Conservation (phyloP, 2,797 vertebrate genomes). For the Ctenochaetus hawaiiensis region DNA sequence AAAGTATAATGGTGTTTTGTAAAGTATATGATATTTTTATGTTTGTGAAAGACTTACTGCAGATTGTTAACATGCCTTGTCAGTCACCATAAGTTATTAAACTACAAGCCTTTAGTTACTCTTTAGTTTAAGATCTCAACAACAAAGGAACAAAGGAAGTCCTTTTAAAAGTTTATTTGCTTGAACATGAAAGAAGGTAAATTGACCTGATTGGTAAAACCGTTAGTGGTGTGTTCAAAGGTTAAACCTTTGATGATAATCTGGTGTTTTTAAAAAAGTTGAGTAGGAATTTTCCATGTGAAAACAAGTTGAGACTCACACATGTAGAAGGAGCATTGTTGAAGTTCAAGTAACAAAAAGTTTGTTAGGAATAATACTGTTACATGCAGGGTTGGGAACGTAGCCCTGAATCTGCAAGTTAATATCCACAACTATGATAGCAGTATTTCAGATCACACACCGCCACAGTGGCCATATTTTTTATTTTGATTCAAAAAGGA, state of each 20-base stretch:
- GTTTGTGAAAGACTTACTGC: background rate
- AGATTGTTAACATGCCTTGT: background rate
- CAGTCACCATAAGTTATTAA: constrained; percentile 1
- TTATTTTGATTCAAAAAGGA: background rate
- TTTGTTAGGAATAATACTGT: background rate
- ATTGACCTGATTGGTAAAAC: constrained; percentile 3
- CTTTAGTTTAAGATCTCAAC: background rate
- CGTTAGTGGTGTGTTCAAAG: background rate
- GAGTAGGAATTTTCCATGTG: background rate
- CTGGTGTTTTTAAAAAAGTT: background rate
- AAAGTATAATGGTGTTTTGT: background rate
- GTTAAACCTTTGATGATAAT: constrained; percentile 6
- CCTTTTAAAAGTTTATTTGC: constrained; percentile 3
- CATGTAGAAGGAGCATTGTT: background rate
- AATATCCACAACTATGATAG: background rate
- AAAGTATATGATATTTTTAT: background rate
- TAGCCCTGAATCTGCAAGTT: background rate
- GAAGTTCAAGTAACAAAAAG: background rate
- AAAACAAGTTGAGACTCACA: background rate
- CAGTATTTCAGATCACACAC: background rate
- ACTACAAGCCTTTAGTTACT: background rate
- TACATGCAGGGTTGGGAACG: background rate
- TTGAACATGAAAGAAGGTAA: background rate
- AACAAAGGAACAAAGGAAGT: background rate
- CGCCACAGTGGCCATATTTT: background rate